phyloP scores from a whole-genome alignment of 2,888 invertebrate genomes.

The Lottia scabra region DNA sequence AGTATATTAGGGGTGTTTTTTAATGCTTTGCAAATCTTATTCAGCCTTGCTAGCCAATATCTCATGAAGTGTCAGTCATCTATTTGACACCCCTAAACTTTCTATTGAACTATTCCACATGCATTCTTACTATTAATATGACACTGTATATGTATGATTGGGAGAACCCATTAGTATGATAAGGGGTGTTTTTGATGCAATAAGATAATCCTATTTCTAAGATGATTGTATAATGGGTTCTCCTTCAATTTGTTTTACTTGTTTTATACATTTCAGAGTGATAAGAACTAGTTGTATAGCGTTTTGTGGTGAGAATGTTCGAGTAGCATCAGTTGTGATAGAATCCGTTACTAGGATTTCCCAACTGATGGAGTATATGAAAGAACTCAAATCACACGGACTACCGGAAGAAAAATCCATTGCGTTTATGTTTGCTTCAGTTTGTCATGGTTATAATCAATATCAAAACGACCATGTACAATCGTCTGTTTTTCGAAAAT shows the following conservation, averaged over 20 bases:
- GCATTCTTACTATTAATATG: too few species aligned
- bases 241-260: conserved; percentile 17
- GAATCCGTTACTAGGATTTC: conserved; percentile 32
- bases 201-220: too few species aligned
- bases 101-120: too few species aligned
- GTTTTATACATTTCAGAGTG: conserved; percentile 24
- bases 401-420: conserved; percentile 52
- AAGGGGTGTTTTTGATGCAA: too few species aligned
- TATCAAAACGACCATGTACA: conserved; percentile 66
- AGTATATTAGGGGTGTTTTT: too few species aligned
- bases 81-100: too few species aligned
- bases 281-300: conserved; percentile 39
- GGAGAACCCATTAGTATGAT: too few species aligned
- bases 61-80: too few species aligned
- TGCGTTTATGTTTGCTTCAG: conserved; percentile 70
- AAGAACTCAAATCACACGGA: conserved; percentile 41
- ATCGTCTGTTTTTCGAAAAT: conserved; percentile 64
- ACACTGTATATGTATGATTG: too few species aligned
- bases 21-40: too few species aligned
- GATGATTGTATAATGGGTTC: too few species aligned
- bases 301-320: conserved; percentile 45
- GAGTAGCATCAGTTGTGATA: conserved; percentile 49
- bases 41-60: too few species aligned
- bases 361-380: conserved; percentile 42
- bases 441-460: conserved; percentile 67